Base-by-base conservation (phyloP, 2,888 invertebrate species). In the Fissipunctia ypsillon region DNA sequence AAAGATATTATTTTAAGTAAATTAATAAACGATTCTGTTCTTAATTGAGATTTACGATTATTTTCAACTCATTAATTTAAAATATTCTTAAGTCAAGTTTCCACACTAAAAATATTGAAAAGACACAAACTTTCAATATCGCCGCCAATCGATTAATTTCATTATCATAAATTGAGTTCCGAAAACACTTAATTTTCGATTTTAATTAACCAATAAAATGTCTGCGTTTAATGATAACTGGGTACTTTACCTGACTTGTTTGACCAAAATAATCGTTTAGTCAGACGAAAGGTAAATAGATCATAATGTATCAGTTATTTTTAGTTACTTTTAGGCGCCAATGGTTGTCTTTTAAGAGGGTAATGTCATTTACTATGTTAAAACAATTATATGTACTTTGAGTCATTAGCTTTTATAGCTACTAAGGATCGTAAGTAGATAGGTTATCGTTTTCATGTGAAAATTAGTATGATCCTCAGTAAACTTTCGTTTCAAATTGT, bases 131-230 rank as follows among this genome's bases (percentile, higher is more conserved):
- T 59, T 65, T 76, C 38, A 56, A 52, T 56, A 61, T 59, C 70
- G 7, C 57, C 70, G 7, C 57, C 54, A 45, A 61, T 73, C 56
- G 60, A 59, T 76, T 76, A 78, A 75, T 66, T 71, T 80, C 54
- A 83, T 87, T 72, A 87, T 59, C 85, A 87, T 87, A 87, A 87
- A 85, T 85, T 77, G 70, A 57, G 59, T 72, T 69, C 16, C 22
- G 48, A 67, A 48, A 69, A 60, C 66, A 73, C 67, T 76, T 77
- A 69, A 80, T 76, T 73, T 73, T 75, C 56, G 41, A 75, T 73
- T 80, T 87, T 84, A 87, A 85, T 80, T 76, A 77, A 64, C 45
- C 59, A 56, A 75, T 76, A 84, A 80, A 83, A 73, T 80, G 50
- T 67, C 2, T 69, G 50, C 66, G 52, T 59, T 38, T 69, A 56